These are phyloP conservation scores for Lasiurus cinereus DNA, from an alignment of 2,113 vertebrate species.

Conservation along the genomic window DNA sequence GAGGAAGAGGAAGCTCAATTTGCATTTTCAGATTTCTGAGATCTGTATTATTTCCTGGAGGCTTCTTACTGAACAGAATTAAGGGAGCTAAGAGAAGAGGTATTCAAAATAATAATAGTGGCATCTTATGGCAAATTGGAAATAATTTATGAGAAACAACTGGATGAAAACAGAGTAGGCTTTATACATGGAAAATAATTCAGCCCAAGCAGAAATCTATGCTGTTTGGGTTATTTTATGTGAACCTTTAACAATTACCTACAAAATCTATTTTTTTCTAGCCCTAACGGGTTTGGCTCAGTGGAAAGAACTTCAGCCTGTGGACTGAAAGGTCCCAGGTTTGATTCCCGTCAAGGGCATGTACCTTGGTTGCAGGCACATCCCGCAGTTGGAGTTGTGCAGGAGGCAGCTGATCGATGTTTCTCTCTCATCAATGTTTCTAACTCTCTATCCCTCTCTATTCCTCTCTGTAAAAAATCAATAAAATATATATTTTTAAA, in stretches of 20 bases:
- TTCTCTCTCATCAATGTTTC: no score
- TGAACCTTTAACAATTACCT: background rate
- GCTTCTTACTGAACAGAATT: background rate
- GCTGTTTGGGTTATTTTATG: background rate
- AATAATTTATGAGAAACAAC: conserved; percentile 21
- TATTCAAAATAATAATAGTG: background rate
- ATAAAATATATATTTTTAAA: no score
- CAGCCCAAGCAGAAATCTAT: conserved; percentile 7
- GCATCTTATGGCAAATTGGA: background rate
- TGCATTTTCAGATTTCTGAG: conserved; percentile 23
- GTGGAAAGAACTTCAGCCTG: no score
- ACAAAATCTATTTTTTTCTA: background rate
- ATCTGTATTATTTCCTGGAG: background rate
- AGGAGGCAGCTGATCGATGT: no score
- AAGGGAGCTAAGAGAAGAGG: background rate
- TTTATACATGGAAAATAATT: background rate
- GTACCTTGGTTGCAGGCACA: no score
- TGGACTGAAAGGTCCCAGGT: no score
- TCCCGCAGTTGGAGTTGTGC: no score
- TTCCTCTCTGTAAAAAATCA: no score
- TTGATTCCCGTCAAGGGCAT: no score
- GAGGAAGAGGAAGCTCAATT: background rate
- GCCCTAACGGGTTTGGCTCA: no score
- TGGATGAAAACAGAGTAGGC: background rate
- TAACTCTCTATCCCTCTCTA: no score